These are phyloP conservation scores for Tetragonula carbonaria DNA, from an alignment of 2,888 invertebrate genomes.

Conservation along the genomic window DNA sequence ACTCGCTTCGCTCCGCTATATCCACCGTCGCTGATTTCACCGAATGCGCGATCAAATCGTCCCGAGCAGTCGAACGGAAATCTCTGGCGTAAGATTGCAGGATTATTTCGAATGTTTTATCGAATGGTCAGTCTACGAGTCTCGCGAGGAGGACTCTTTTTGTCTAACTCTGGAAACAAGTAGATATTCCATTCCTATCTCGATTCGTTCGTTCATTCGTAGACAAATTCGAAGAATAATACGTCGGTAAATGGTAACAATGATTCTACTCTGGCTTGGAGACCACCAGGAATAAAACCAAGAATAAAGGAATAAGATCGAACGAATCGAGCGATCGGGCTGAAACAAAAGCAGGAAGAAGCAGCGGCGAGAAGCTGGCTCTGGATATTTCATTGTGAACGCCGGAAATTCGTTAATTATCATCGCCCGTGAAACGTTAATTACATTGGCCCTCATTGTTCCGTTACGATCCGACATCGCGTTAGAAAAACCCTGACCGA, in stretches of 20 bases:
- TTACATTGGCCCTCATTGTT: slow-evolving; percentile 41
- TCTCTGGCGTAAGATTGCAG: background rate
- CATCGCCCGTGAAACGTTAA: slow-evolving; percentile 45
- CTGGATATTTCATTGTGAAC: slow-evolving; percentile 44
- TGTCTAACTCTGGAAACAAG: no score
- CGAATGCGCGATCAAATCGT: slow-evolving; percentile 3
- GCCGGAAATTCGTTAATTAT: slow-evolving; percentile 53
- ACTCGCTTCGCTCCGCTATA: background rate
- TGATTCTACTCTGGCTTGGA: slow-evolving; percentile 27
- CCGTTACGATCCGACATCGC: slow-evolving; percentile 19
- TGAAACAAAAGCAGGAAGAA: slow-evolving; percentile 27
- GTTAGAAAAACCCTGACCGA: slow-evolving; percentile 32
- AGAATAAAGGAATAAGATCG: background rate
- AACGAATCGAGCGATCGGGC: slow-evolving; percentile 36
- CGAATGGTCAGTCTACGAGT: background rate
- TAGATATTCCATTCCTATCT: background rate
- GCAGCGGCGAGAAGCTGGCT: slow-evolving; percentile 27
- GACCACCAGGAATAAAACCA: background rate
- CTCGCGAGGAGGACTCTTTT: background rate
- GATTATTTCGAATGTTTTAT: background rate
- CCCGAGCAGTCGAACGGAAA: background rate
- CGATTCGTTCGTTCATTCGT: no score
- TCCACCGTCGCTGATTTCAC: background rate
- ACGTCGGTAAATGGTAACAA: slow-evolving; percentile 24
- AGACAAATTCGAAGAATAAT: slow-evolving; percentile 22